Conservation (phyloP, 2,888 invertebrate genomes). For the Acronicta psi region DNA sequence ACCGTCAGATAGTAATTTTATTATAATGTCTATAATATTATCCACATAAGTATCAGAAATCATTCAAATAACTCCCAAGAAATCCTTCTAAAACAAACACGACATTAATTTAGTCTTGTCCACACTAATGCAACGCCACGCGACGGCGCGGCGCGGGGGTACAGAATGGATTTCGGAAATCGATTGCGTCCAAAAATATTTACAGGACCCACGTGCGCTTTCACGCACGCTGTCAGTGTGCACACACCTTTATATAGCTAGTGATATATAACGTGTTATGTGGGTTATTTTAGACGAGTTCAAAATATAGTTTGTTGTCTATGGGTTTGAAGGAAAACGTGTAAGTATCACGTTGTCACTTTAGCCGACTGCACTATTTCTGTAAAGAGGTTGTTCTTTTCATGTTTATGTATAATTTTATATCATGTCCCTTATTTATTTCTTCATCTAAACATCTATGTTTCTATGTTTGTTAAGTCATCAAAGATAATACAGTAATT, state of each 20-base stretch:
- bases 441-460: neutral
- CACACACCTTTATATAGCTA: conserved; percentile 62
- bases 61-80: too few species aligned
- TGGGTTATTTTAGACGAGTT: conserved; percentile 34
- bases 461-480: too few species aligned
- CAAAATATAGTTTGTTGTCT: conserved; percentile 12
- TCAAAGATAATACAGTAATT: too few species aligned
- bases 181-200: conserved; percentile 89
- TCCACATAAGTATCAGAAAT: too few species aligned
- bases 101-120: conserved; percentile 60
- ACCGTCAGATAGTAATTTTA: too few species aligned
- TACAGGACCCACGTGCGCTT: conserved; percentile 84
- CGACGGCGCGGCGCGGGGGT: conserved; percentile 75
- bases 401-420: neutral
- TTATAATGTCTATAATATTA: too few species aligned
- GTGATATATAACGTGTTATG: conserved; percentile 34
- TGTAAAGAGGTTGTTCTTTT: neutral
- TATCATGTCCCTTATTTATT: neutral
- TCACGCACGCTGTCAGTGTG: conserved; percentile 57
- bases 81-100: neutral
- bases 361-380: neutral
- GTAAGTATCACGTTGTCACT: neutral
- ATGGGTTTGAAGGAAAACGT: neutral
- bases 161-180: conserved; percentile 89
- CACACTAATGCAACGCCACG: conserved; percentile 59